These are phyloP conservation scores for Stenchaetothrips biformis DNA, from an alignment of 2,888 invertebrate genomes.

Conservation along the genomic window DNA sequence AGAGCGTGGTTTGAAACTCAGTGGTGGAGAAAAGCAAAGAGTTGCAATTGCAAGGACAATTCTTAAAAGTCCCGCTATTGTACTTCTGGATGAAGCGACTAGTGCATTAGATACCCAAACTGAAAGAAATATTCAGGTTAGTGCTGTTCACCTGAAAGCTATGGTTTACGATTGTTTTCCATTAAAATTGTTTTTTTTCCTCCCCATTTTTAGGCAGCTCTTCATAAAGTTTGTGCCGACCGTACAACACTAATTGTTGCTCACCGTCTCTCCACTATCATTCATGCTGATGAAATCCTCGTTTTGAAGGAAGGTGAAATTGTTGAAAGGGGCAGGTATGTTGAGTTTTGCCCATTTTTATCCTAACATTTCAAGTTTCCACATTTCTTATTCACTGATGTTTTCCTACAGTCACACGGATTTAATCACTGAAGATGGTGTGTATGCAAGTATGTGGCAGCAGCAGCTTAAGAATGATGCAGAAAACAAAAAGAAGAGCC, in stretches of 20 bases:
- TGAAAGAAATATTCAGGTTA: conserved; percentile 79
- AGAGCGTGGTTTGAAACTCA: conserved; percentile 87
- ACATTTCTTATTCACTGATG: not conserved
- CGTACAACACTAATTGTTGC: conserved; percentile 92
- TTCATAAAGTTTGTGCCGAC: conserved; percentile 72
- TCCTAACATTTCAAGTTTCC: not conserved
- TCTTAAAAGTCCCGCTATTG: conserved; percentile 83
- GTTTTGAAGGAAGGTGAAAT: conserved; percentile 89
- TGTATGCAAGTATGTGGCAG: conserved; percentile 91
- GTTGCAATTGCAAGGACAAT: conserved; percentile 95
- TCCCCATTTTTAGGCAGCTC: conserved; percentile 55
- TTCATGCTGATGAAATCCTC: conserved; percentile 90
- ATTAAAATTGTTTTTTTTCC: not conserved
- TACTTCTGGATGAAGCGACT: conserved; percentile 91
- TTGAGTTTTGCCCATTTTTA: conserved; percentile 40
- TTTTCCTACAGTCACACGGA: conserved; percentile 62
- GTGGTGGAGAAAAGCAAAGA: conserved; percentile 96
- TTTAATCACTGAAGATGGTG: conserved; percentile 61
- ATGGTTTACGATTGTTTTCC: conserved; percentile 4
- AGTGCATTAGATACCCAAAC: conserved; percentile 94
- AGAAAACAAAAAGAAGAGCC: conserved; percentile 43
- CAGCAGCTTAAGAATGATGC: conserved; percentile 64
- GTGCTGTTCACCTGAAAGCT: conserved; percentile 4
- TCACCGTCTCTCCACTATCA: conserved; percentile 88
- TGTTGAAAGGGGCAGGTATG: conserved; percentile 79